These are phyloP conservation scores for Actinostola sp. DNA, from an alignment of 92 coral and sea anemone species.

Conservation along the genomic window DNA sequence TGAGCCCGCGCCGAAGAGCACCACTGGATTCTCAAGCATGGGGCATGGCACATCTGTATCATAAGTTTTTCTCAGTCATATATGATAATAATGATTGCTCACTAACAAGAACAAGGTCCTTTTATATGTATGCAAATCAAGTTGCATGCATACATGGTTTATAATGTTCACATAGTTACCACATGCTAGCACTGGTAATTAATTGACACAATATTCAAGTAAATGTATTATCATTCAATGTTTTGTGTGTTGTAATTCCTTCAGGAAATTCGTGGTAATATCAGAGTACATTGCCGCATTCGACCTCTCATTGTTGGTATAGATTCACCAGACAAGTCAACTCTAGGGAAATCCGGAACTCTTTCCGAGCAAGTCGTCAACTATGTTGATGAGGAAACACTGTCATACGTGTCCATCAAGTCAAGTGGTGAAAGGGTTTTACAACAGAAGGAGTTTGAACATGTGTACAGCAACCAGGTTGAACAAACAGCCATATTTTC, in stretches of 20 bases:
- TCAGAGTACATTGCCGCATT: constrained; percentile 95
- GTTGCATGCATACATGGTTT: too few species aligned
- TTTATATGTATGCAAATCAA: too few species aligned
- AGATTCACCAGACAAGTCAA: constrained; percentile 76
- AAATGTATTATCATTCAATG: too few species aligned
- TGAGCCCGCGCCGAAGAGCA: too few species aligned
- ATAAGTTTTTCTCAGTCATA: too few species aligned
- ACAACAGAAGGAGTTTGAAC: constrained; percentile 89
- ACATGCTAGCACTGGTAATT: too few species aligned
- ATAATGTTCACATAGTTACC: too few species aligned
- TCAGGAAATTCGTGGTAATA: constrained; percentile 98
- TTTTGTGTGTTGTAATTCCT: not conserved
- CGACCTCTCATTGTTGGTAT: constrained; percentile 84
- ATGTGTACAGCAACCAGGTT: constrained; percentile 75
- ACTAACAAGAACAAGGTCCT: not conserved
- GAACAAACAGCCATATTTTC: constrained; percentile 75
- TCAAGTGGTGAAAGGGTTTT: constrained; percentile 72
- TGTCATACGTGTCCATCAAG: constrained; percentile 80
- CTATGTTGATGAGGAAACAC: constrained; percentile 82
- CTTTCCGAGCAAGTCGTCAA: constrained; percentile 89
- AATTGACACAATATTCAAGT: too few species aligned
- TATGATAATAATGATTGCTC: not conserved
- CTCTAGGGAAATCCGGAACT: constrained; percentile 83
- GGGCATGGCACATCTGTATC: too few species aligned
- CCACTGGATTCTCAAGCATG: too few species aligned